phyloP scores from a whole-genome alignment of 2,888 invertebrate species.

The Gastrophysa polygoni region DNA sequence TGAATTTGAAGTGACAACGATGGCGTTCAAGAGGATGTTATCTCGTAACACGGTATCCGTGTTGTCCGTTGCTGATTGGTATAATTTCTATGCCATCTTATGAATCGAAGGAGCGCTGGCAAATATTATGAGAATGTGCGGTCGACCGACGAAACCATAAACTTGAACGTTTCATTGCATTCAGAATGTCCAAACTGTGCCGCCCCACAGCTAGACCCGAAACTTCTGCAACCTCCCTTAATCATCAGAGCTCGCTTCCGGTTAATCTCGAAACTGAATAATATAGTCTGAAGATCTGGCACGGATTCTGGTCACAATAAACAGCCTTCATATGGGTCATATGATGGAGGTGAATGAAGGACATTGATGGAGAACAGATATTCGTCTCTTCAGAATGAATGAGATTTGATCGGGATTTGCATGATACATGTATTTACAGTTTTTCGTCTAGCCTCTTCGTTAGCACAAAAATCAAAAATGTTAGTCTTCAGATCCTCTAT shows the following conservation, averaged over 20 bases:
- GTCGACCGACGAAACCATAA: slow-evolving; percentile 9
- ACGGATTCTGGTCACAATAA: slow-evolving; percentile 3
- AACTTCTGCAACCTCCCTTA: slow-evolving; percentile 12
- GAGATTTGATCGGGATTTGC: no score
- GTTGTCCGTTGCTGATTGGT: no score
- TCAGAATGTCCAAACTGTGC: slow-evolving; percentile 12
- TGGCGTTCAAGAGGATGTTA: no score
- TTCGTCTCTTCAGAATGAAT: no score
- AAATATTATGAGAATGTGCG: slow-evolving; percentile 11
- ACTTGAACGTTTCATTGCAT: slow-evolving; percentile 15
- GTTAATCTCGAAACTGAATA: slow-evolving; percentile 11
- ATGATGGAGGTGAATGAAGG: not conserved
- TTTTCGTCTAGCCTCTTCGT: no score
- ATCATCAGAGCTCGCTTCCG: slow-evolving; percentile 2
- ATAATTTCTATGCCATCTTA: no score
- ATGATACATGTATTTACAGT: no score
- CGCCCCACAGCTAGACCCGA: not conserved
- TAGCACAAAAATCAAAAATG: no score
- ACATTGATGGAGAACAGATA: no score
- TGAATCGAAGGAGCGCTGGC: not conserved
- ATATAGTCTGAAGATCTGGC: slow-evolving; percentile 16
- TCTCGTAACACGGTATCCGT: not conserved
- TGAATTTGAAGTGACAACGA: no score
- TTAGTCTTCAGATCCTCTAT: no score
- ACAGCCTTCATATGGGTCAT: not conserved